Percentiles rank a stretch among this genome's conserved stretches.
These are phyloP conservation scores for Magallana nippona DNA, from an alignment of 2,888 invertebrate species.

Conservation along the genomic window DNA sequence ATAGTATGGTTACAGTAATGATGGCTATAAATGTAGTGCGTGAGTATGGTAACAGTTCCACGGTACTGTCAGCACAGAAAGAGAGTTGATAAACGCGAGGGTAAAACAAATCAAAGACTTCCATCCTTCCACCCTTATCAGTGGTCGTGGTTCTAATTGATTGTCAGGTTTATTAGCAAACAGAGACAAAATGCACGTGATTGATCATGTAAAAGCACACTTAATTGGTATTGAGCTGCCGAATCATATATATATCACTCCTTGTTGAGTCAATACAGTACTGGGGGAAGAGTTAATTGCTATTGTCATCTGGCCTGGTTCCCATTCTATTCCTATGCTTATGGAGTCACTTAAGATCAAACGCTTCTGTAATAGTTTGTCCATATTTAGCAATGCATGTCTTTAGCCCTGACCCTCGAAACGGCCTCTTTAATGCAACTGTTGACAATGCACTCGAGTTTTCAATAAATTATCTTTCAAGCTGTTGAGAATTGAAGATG, in stretches of 20 bases:
- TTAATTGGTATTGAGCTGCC: slow-evolving; percentile 11
- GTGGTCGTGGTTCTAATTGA: slow-evolving; percentile 13
- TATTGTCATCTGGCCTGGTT: background rate
- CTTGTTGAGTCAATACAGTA: background rate
- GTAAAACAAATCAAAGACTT: slow-evolving; percentile 11
- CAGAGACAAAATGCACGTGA: slow-evolving; percentile 19
- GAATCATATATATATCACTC: slow-evolving; percentile 16
- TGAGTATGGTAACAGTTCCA: background rate
- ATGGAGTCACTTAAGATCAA: background rate
- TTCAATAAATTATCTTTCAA: slow-evolving; percentile 30
- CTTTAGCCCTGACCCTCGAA: background rate
- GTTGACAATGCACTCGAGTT: slow-evolving; percentile 20
- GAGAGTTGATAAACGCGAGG: background rate
- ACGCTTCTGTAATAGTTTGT: background rate
- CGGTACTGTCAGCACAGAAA: background rate
- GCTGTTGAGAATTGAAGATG: slow-evolving; percentile 32
- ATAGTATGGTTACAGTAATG: background rate
- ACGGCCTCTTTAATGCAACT: background rate
- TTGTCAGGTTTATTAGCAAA: slow-evolving; percentile 26
- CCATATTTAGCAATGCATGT: background rate
- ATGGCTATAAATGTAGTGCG: background rate
- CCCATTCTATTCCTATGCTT: background rate
- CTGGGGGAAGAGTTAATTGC: background rate
- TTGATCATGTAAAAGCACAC: slow-evolving; percentile 13
- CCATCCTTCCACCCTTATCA: slow-evolving; percentile 10